These are phyloP conservation scores for Myripristis murdjan DNA, from an alignment of 2,797 vertebrate genomes.

Conservation along the genomic window DNA sequence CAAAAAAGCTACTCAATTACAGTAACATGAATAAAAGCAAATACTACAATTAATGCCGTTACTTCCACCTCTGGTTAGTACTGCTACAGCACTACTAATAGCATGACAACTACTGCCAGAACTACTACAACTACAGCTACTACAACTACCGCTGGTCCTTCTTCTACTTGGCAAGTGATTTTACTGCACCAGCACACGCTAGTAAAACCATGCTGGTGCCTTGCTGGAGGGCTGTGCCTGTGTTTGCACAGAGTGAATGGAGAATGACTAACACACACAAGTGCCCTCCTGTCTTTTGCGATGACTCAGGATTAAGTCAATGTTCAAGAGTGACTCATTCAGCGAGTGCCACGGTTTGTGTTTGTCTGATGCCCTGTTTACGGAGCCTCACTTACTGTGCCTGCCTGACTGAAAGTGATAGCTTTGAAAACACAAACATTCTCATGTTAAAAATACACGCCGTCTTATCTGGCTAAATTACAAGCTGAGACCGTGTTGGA, in stretches of 20 bases:
- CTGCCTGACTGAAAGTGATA: slow-evolving; percentile 63
- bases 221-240: slow-evolving; percentile 37
- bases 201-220: slow-evolving; percentile 33
- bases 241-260: slow-evolving; percentile 60
- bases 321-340: slow-evolving; percentile 71
- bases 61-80: slow-evolving; percentile 4
- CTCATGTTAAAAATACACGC: slow-evolving; percentile 51
- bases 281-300: slow-evolving; percentile 67
- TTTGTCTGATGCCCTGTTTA: slow-evolving; percentile 67
- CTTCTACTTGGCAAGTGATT: slow-evolving; percentile 32
- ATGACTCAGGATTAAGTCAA: slow-evolving; percentile 70
- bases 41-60: too few relatives aligned
- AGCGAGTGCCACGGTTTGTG: slow-evolving; percentile 46
- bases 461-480: slow-evolving; percentile 41
- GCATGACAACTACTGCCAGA: slow-evolving; percentile 3
- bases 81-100: slow-evolving; percentile 8
- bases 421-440: slow-evolving; percentile 48
- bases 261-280: slow-evolving; percentile 61
- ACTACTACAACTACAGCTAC: slow-evolving; percentile 9
- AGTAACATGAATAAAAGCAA: too few relatives aligned
- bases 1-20: too few relatives aligned
- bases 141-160: too few relatives aligned
- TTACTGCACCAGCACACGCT: slow-evolving; percentile 34
- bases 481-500: slow-evolving; percentile 28
- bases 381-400: slow-evolving; percentile 61